Percentiles rank a stretch among this genome's conserved stretches.
Conservation (phyloP, 2,888 invertebrate genomes). For the Pharmacophagus antenor region DNA sequence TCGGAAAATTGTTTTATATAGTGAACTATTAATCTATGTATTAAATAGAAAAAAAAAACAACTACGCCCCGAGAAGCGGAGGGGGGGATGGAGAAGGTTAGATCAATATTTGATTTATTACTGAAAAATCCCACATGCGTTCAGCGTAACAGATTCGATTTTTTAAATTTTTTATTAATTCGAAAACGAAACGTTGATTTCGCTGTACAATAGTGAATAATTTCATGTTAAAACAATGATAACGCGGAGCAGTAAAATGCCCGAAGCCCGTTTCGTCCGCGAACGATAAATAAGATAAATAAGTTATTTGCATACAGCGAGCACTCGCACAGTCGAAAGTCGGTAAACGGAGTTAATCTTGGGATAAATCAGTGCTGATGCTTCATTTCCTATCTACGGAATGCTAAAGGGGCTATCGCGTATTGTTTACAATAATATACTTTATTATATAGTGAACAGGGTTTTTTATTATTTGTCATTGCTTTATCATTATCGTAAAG, state of each 20-base stretch:
- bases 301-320: slow-evolving; percentile 19
- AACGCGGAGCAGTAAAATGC: not conserved
- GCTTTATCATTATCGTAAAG: not conserved
- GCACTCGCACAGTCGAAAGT: slow-evolving; percentile 13
- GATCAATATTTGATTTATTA: too few species aligned
- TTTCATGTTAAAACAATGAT: slow-evolving; percentile 5
- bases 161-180: too few species aligned
- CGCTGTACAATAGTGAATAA: slow-evolving; percentile 1
- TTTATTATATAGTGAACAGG: not conserved
- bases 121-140: too few species aligned
- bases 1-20: too few species aligned
- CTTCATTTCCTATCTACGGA: slow-evolving; percentile 11
- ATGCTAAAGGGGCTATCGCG: not conserved
- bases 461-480: not conserved
- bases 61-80: too few species aligned
- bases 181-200: not conserved
- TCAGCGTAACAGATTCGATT: not conserved
- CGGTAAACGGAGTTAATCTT: slow-evolving; percentile 12
- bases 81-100: too few species aligned
- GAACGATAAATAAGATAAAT: slow-evolving; percentile 5
- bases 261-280: not conserved
- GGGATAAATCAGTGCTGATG: slow-evolving; percentile 16
- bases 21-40: too few species aligned
- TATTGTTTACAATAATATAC: not conserved
- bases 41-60: too few species aligned